Evolutionary conservation across 2,113 vertebrate genomes (phyloP).

Genomic region (Telmatochromis sp.): DNA sequence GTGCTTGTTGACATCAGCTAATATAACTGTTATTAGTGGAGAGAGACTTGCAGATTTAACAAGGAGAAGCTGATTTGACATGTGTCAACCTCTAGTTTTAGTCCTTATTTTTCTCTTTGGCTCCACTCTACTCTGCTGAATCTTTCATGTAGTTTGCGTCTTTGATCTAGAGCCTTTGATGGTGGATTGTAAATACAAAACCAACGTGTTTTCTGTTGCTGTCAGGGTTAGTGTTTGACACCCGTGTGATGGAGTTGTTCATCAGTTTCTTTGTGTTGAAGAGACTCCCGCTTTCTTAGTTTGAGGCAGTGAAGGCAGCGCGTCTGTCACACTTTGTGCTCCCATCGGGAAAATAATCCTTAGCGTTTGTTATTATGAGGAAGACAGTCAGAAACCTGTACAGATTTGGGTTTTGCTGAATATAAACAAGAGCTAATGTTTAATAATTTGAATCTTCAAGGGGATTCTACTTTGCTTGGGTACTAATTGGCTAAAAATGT

Average conservation of each 20-base stretch:
- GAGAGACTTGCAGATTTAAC: constrained; percentile 17
- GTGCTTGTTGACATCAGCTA: constrained; percentile 10
- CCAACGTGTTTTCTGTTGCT: constrained; percentile 19
- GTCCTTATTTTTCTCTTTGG: constrained; percentile 51
- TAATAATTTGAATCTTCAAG: not conserved
- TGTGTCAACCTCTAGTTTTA: constrained; percentile 22
- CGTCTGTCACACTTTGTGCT: not conserved
- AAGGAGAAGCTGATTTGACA: constrained; percentile 15
- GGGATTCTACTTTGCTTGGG: not conserved
- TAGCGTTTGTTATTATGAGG: constrained; percentile 3
- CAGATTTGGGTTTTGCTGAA: not conserved
- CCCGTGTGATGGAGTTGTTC: constrained; percentile 27
- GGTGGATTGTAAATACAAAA: constrained; percentile 35
- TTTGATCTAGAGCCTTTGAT: constrained; percentile 44
- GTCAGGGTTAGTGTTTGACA: constrained; percentile 32
- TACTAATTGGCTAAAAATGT: constrained; percentile 13
- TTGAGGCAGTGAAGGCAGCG: not conserved
- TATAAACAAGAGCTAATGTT: not conserved
- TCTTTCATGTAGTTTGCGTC: constrained; percentile 26
- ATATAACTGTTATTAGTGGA: constrained; percentile 9
- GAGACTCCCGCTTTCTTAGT: not conserved
- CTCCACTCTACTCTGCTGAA: not conserved
- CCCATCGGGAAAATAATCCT: not conserved
- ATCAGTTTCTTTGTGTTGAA: not conserved
- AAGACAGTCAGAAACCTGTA: not conserved